Conservation (phyloP, 1,140 invertebrate genomes). For the Trichonephila clavipes region DNA sequence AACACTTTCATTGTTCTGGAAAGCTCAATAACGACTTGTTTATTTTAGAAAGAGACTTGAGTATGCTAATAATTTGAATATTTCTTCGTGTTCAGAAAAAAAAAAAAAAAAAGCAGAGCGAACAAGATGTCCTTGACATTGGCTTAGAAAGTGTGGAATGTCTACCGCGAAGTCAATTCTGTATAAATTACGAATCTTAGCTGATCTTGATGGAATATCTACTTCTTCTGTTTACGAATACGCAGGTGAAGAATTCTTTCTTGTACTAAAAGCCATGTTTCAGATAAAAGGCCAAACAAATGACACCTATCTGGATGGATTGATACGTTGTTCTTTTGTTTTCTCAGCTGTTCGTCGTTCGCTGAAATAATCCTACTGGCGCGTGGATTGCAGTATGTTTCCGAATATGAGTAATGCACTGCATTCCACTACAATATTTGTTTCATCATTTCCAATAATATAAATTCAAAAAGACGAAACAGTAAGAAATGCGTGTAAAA, state of each 20-base stretch:
- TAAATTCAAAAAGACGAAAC: too few species aligned
- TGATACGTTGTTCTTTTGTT: background rate
- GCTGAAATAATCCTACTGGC: background rate
- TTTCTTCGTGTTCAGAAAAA: background rate
- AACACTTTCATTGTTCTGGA: too few species aligned
- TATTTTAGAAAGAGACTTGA: background rate
- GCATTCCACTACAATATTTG: background rate
- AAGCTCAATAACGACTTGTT: background rate
- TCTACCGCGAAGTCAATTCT: background rate
- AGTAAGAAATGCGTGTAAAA: too few species aligned
- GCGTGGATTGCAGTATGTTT: background rate
- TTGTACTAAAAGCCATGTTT: background rate
- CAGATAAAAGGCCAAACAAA: background rate
- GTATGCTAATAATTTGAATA: background rate
- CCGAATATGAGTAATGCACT: background rate
- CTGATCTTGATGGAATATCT: background rate
- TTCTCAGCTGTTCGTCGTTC: background rate
- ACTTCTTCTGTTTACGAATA: background rate
- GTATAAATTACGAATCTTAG: background rate
- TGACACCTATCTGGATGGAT: background rate
- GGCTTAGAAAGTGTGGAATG: background rate
- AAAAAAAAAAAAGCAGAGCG: background rate
- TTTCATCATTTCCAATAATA: background rate
- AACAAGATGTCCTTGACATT: slow-evolving; percentile 1
- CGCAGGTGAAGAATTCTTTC: background rate